These are phyloP conservation scores for Coptotermes formosanus DNA, from an alignment of 1,140 invertebrate species.

Conservation along the genomic window DNA sequence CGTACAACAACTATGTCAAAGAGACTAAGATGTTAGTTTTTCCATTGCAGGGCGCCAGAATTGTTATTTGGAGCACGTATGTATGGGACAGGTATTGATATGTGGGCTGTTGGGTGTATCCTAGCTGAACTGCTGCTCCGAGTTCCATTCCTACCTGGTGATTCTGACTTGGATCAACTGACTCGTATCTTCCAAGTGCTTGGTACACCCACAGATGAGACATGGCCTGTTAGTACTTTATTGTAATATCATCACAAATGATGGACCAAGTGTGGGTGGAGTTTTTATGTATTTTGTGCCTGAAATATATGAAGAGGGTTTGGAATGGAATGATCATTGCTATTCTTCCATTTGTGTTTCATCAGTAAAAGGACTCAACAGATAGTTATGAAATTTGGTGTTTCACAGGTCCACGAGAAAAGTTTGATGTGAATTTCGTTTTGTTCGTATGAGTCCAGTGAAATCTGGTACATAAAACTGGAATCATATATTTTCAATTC, in stretches of 20 bases:
- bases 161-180: conserved; percentile 95
- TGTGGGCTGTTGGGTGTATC: conserved; percentile 99
- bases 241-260: neutral
- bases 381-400: too few relatives aligned
- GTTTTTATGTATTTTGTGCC: too few relatives aligned
- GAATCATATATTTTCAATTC: too few relatives aligned
- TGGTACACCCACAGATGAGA: conserved; percentile 89
- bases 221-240: conserved; percentile 74
- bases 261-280: too few relatives aligned
- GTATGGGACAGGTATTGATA: conserved; percentile 96
- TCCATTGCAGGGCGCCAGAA: conserved; percentile 77
- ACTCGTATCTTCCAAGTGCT: conserved; percentile 90
- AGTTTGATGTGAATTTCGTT: too few relatives aligned
- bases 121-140: conserved; percentile 90
- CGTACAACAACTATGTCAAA: neutral
- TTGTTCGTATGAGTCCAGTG: too few relatives aligned
- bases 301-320: too few relatives aligned
- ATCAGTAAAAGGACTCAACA: too few relatives aligned
- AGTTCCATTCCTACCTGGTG: conserved; percentile 92
- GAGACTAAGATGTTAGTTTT: conserved; percentile 6
- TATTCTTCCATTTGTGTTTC: too few relatives aligned
- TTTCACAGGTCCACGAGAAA: too few relatives aligned
- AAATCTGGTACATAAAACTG: too few relatives aligned
- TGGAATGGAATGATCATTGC: too few relatives aligned
- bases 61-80: conserved; percentile 91